Evolutionary conservation across 2,113 vertebrate genomes (phyloP).

Genomic region (Casuarius casuarius): DNA sequence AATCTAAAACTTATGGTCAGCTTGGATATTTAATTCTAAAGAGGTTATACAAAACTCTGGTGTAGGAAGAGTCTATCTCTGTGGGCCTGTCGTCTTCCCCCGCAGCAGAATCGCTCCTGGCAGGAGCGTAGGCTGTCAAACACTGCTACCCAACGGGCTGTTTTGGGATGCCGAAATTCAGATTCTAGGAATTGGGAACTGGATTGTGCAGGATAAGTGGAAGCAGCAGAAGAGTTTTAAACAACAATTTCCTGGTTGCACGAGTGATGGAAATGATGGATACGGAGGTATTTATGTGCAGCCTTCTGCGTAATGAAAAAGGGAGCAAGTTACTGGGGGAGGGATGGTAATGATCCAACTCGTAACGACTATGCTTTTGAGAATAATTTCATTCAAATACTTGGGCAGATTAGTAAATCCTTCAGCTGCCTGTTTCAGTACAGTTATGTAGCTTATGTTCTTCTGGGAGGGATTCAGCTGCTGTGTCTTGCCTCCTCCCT

Average conservation of each 20-base stretch:
- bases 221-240: background rate
- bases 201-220: background rate
- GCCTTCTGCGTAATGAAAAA: background rate
- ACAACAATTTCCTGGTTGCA: background rate
- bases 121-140: background rate
- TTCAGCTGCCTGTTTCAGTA: background rate
- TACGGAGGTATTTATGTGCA: background rate
- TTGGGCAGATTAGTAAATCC: slow-evolving; percentile 40
- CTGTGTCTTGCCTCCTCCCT: slow-evolving; percentile 17
- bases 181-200: background rate
- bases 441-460: background rate
- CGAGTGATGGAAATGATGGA: background rate
- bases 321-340: background rate
- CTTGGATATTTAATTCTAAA: background rate
- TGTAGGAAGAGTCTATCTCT: background rate
- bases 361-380: background rate
- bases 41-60: background rate
- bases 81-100: background rate
- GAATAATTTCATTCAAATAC: slow-evolving; percentile 38
- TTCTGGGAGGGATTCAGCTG: slow-evolving; percentile 31
- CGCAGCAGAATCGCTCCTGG: background rate
- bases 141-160: background rate
- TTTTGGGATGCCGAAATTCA: background rate
- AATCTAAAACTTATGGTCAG: background rate
- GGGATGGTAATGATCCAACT: background rate